Base-by-base conservation (phyloP, 1,140 invertebrate species). In the Prorops nasuta region DNA sequence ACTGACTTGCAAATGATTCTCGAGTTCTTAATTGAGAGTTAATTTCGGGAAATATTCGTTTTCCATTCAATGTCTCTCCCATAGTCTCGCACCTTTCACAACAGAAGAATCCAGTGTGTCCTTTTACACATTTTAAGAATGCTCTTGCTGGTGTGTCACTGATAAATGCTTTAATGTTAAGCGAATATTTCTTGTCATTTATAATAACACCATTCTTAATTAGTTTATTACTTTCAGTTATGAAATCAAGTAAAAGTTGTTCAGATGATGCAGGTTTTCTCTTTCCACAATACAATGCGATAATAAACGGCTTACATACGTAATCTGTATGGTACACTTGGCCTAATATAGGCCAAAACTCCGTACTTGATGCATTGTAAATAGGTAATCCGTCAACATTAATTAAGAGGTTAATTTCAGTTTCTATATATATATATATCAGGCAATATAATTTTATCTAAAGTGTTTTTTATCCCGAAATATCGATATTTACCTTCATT, bases 61-160 rank as follows among this genome's bases (percentile, higher is more conserved):
- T 28, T 28, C 12, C 24, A 28, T 17, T 12, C 12, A 31, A 6
- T 15, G 42, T 31, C 18, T 44, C 12, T 14, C 42, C 20, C 17
- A 41, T 34, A 8, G 48, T 31, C 10, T 22, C 19, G 22, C 28
- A 15, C 1, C 51, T 24, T 28, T 54, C 51, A 24, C 51, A 54
- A 1, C 28, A 31, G 3, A 28, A 49, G 20, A 42, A 54, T 16
- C 38, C 45, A 9, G 34, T 37, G 14, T 48, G 51, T 15, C 40
- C 45, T 44, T 54, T 49, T 12, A 28, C 31, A 20, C 45, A 49
- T 19, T 54, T 54, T 15, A 54, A 8, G 22, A 49, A 54, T 28
- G 31, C 41, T 2, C 50, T 34, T 2, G 50, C 50, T 40, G 43
- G n/a, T n/a, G n/a, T n/a, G n/a, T n/a, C n/a, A n/a, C n/a, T n/a